Conservation (phyloP, 2,113 vertebrate genomes). For the Ceyx cyanopectus region DNA sequence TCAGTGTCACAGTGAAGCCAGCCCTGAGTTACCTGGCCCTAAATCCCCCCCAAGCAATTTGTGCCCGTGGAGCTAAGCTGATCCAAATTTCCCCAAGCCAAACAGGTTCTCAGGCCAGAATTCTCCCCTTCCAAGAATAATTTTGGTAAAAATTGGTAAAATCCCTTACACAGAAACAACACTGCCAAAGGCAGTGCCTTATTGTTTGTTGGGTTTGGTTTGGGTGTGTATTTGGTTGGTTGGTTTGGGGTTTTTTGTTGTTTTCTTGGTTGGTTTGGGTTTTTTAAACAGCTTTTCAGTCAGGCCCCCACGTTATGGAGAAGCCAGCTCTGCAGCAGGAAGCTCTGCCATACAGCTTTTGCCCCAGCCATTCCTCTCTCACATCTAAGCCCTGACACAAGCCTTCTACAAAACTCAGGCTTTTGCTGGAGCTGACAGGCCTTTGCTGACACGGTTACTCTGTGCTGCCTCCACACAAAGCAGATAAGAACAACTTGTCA, state of each 20-base stretch:
- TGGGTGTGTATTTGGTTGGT: too few relatives aligned
- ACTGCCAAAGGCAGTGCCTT: rapidly evolving
- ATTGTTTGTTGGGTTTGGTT: not conserved
- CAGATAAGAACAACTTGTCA: conserved; percentile 3
- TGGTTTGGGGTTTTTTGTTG: not conserved
- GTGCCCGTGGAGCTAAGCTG: not conserved
- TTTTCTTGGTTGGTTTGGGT: not conserved
- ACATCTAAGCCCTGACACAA: not conserved
- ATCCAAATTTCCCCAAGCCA: not conserved
- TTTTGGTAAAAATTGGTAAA: not conserved
- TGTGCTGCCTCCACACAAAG: conserved; percentile 1
- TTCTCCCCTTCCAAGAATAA: not conserved
- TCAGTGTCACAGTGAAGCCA: not conserved
- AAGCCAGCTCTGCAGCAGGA: not conserved
- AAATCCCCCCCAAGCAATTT: not conserved
- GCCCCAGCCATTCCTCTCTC: not conserved
- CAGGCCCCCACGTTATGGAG: not conserved
- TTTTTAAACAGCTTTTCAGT: not conserved
- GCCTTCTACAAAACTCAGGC: not conserved
- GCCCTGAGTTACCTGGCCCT: not conserved
- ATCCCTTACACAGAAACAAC: not conserved
- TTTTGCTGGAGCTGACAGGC: not conserved
- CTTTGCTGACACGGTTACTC: conserved; percentile 5
- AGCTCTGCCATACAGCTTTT: not conserved
- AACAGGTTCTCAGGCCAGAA: not conserved